Base-by-base conservation (phyloP, 2,888 invertebrate species). In the Euproctis similis region DNA sequence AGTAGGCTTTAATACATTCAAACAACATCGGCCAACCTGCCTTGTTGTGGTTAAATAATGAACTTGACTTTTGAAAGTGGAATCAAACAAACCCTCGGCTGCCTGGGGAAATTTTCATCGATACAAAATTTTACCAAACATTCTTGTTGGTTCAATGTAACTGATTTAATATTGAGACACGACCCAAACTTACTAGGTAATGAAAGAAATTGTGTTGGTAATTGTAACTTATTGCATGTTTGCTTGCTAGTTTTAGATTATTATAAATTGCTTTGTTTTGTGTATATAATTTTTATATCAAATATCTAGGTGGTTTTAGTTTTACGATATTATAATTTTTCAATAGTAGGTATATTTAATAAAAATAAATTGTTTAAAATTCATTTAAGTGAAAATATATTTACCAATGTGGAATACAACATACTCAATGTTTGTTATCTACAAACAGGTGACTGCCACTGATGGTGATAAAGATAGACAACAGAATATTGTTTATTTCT, bases 381-480 rank as follows among this genome's bases (percentile, higher is more conserved):
- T n/a, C n/a, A n/a, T n/a, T n/a, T 16, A 7, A 16, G 7, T 7
- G 16, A 16, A 16, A 7, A 5, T 16, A 16, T 16, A 16, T 16
- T 5, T 16, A 5, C 7, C 4, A 16, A 16, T 5, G 7, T 16
- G 4, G 7, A 16, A 7, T 16, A 16, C 7, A 16, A 16, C 16
- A 16, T 16, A 16, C 4, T 16, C 16, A 16, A 16, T 7, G 16
- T 16, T 16, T n/a, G n/a, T n/a, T n/a, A n/a, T n/a, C n/a, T 26
- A 30, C 8, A 31, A 36, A 44, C 82, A 98, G 97, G 97, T 98
- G 45, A 94, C 93, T 34, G 98, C 97, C 21, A 95, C 95, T 6
- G 97, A 98, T 75, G 97, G 97, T 27, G 97, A 98, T 78, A 94
- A 95, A 67, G 96, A 97, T 71, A 89, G 97, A 45, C 94, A 94